Percentiles rank a stretch among this genome's conserved stretches.
Conservation (phyloP, 2,113 vertebrate genomes). For the Cettia cetti region DNA sequence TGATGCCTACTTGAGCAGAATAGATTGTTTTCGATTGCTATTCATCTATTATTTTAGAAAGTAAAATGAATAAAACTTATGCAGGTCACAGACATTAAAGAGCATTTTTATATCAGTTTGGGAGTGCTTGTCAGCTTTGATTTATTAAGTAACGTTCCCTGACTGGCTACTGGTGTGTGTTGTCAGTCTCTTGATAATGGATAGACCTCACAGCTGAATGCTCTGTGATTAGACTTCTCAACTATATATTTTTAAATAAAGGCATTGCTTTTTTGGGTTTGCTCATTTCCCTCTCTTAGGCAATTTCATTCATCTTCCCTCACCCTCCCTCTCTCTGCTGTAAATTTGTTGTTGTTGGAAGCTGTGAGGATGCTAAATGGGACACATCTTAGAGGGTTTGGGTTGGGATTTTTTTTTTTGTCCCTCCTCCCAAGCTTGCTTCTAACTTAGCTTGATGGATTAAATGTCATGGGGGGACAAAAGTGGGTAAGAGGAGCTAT, state of each 20-base stretch:
- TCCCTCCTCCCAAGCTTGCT: background rate
- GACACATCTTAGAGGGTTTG: background rate
- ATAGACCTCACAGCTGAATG: constrained; percentile 84
- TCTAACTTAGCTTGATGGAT: background rate
- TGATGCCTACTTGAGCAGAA: constrained; percentile 33
- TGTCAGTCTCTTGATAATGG: constrained; percentile 86
- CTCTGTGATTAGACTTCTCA: constrained; percentile 73
- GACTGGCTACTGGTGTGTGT: constrained; percentile 80
- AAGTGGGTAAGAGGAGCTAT: background rate
- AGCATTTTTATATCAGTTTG: constrained; percentile 84
- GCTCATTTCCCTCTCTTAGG: background rate
- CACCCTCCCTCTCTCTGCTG: background rate
- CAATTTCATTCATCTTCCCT: constrained; percentile 22
- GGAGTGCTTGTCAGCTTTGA: constrained; percentile 92
- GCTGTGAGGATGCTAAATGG: background rate
- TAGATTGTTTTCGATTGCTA: constrained; percentile 60
- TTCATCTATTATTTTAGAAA: constrained; percentile 73
- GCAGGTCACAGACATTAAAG: constrained; percentile 79
- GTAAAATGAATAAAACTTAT: constrained; percentile 67
- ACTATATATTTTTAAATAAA: constrained; percentile 78
- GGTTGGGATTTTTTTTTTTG: background rate
- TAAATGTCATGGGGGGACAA: background rate
- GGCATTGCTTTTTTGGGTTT: background rate
- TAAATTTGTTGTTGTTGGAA: constrained; percentile 3
- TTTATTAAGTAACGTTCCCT: constrained; percentile 90